Conservation (phyloP, 2,888 invertebrate species). For the Nemotelus pantherinus region DNA sequence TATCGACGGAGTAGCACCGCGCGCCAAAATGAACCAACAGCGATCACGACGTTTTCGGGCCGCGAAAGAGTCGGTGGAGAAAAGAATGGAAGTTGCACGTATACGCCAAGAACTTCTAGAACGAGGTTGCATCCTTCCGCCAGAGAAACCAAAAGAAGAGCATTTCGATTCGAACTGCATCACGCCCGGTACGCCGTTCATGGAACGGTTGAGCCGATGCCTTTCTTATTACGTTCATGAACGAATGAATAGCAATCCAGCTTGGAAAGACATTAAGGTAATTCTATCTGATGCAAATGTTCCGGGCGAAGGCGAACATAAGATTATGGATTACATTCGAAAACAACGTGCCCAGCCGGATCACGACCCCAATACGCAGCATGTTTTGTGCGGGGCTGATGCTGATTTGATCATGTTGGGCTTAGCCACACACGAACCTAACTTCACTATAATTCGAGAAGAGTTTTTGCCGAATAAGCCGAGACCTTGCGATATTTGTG, state of each 20-base stretch:
- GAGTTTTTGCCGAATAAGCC: constrained; percentile 98
- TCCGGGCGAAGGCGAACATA: constrained; percentile 98
- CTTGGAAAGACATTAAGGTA: constrained; percentile 93
- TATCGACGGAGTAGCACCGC: constrained; percentile 98
- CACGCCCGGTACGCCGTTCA: constrained; percentile 98
- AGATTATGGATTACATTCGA: constrained; percentile 99
- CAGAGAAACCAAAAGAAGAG: constrained; percentile 88
- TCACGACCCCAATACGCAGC: constrained; percentile 97
- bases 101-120: constrained; percentile 77
- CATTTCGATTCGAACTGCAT: constrained; percentile 99
- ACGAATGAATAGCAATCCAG: constrained; percentile 86
- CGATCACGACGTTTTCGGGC: constrained; percentile 95
- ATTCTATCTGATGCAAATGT: constrained; percentile 99
- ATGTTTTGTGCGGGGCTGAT: constrained; percentile 98
- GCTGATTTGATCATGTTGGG: constrained; percentile 99
- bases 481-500: constrained; percentile 94
- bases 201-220: constrained; percentile 87
- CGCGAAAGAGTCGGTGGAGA: constrained; percentile 92
- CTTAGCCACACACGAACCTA: constrained; percentile 97
- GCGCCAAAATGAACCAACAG: constrained; percentile 99
- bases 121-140: constrained; percentile 81
- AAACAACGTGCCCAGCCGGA: constrained; percentile 92
- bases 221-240: constrained; percentile 68
- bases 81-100: constrained; percentile 83
- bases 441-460: constrained; percentile 98